Evolutionary conservation across 2,797 vertebrate genomes (phyloP).

Genomic region (Limosa lapponica): DNA sequence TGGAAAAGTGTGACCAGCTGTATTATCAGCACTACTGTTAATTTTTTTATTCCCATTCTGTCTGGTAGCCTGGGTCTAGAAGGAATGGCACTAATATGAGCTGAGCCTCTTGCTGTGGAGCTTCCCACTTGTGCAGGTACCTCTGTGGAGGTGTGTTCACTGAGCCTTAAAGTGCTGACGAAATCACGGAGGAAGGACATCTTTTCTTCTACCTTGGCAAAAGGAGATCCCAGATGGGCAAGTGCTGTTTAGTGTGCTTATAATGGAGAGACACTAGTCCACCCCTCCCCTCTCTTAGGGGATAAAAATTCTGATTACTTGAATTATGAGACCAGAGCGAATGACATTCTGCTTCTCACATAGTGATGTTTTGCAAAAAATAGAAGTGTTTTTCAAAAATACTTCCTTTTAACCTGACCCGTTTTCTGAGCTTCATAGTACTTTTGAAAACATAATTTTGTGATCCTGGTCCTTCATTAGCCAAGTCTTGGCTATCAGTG

Average conservation of each 20-base stretch:
- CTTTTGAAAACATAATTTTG: neutral
- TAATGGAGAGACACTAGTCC: neutral
- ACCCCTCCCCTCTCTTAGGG: neutral
- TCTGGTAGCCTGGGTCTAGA: neutral
- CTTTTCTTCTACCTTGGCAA: neutral
- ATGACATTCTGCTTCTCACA: neutral
- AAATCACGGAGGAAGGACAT: neutral
- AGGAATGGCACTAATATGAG: neutral
- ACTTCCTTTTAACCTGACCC: neutral
- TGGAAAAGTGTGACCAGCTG: neutral
- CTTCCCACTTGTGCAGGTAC: neutral
- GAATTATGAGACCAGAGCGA: neutral
- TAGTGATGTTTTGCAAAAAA: neutral
- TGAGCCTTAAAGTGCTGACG: neutral
- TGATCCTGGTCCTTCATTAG: neutral
- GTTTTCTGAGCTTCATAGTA: neutral
- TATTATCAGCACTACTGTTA: neutral
- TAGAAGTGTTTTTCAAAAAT: neutral
- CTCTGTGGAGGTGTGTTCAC: neutral
- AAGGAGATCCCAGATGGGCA: neutral
- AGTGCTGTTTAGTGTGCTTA: neutral
- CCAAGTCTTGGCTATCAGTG: neutral
- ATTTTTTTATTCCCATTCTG: neutral
- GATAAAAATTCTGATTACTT: neutral
- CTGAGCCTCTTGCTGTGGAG: neutral